Evolutionary conservation across 2,797 vertebrate genomes (phyloP).

Genomic region (Lutjanus campechanus): DNA sequence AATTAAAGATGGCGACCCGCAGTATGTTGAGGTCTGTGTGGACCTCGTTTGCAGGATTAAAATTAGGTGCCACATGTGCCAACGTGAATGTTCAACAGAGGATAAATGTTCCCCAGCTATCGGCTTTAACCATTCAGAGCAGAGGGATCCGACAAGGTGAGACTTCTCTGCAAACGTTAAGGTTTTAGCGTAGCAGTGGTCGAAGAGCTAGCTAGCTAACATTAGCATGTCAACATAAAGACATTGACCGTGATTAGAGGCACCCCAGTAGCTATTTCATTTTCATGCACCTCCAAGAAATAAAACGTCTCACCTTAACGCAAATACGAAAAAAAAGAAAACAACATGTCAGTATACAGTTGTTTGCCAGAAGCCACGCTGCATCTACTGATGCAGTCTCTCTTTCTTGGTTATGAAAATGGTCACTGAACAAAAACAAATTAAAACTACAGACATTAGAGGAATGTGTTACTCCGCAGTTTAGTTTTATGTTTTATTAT

Average conservation of each 20-base stretch:
- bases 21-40: slow-evolving; percentile 66
- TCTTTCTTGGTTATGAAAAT: too few species aligned
- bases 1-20: slow-evolving; percentile 81
- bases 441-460: too few species aligned
- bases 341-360: not conserved
- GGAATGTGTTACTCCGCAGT: too few species aligned
- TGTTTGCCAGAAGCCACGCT: not conserved
- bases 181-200: not conserved
- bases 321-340: not conserved
- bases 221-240: not conserved
- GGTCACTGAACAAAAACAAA: too few species aligned
- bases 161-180: slow-evolving; percentile 1
- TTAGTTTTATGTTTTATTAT: too few species aligned
- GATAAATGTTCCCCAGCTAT: slow-evolving; percentile 49
- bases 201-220: not conserved
- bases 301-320: too few species aligned
- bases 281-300: too few species aligned
- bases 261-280: not conserved
- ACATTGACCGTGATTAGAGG: not conserved
- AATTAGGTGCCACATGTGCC: not conserved
- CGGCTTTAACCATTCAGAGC: slow-evolving; percentile 61
- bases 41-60: slow-evolving; percentile 66
- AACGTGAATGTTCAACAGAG: slow-evolving; percentile 18
- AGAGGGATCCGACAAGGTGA: slow-evolving; percentile 84
- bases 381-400: too few species aligned